Evolutionary conservation across 2,797 vertebrate species (phyloP), one percentile per base, ranked within the genome.

Genomic region (Miichthys miiuy): DNA sequence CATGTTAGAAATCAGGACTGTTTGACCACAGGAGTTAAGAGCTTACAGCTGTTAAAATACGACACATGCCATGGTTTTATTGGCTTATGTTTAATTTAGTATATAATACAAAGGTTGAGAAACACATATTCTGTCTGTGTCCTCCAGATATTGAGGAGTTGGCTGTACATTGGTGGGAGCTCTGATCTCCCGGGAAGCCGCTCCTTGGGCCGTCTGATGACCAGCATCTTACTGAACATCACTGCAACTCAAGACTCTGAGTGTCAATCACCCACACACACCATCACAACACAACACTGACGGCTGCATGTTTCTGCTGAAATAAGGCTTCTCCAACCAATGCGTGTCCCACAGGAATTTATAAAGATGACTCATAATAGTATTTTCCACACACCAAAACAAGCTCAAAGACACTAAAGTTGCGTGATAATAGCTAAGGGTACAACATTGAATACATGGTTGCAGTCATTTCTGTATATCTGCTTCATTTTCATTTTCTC

Each of bases 151-250:
- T 44, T 91, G 79, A 92, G 92, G 2, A 84, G 34, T 50, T 92
- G 91, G 93, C 46, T 85, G 46, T 92, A 91, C 84, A 20, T 90
- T 2, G 92, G 86, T 0, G 89, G 77, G 11, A 92, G 86, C 78
- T 92, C 92, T n/a, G 68, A 93, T 74, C 52, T 93, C 30, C 92
- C 92, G 1, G 93, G 92, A 52, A 92, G 90, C 54, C 89, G 90
- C 48, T 93, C 91, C 6, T 41, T 93, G 61, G 69, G 5, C 56
- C 55, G 41, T 66, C 56, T 93, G 68, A 8, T 93, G 76, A 83
- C 54, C 57, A 91, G 68, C 1, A 23, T 17, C 56, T 91, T 85
- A 89, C 1, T 94, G 42, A 42, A 93, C 51, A 0, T 91, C 50
- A 80, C 58, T 3, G 44, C 76, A 38, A 90, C 89, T 88, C 25